These are phyloP conservation scores for Aphaenogaster rudis DNA, from an alignment of 1,140 invertebrate species.

Conservation along the genomic window DNA sequence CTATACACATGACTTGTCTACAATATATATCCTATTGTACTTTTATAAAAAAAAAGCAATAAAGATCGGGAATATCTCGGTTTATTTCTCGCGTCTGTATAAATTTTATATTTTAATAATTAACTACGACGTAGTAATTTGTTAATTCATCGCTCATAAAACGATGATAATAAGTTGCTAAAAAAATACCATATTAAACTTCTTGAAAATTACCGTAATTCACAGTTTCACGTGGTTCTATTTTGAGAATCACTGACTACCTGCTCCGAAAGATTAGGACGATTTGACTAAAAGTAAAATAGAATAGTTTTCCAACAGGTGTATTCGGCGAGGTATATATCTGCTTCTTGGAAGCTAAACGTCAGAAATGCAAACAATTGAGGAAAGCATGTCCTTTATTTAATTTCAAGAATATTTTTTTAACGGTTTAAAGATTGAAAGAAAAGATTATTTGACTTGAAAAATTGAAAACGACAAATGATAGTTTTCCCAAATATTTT, in stretches of 20 bases:
- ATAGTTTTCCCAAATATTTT: not conserved
- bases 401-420: not conserved
- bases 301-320: not conserved
- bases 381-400: not conserved
- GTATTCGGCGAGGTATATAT: not conserved
- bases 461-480: not conserved
- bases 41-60: conserved; percentile 8
- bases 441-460: not conserved
- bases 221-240: not conserved
- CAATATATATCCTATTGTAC: not conserved
- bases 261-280: not conserved
- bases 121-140: not conserved
- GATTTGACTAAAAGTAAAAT: not conserved
- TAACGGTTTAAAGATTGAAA: not conserved
- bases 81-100: not conserved
- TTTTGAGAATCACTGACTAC: conserved; percentile 28
- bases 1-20: not conserved
- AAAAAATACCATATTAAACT: not conserved
- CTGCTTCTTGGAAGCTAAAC: not conserved
- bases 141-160: not conserved
- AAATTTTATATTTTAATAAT: conserved; percentile 3
- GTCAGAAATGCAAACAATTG: not conserved
- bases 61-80: not conserved
- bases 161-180: not conserved
- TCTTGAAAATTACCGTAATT: not conserved